Percentiles rank a stretch among this genome's conserved stretches.
Evolutionary conservation across 2,797 vertebrate genomes (phyloP).

Genomic region (Lithobates sylvaticus): DNA sequence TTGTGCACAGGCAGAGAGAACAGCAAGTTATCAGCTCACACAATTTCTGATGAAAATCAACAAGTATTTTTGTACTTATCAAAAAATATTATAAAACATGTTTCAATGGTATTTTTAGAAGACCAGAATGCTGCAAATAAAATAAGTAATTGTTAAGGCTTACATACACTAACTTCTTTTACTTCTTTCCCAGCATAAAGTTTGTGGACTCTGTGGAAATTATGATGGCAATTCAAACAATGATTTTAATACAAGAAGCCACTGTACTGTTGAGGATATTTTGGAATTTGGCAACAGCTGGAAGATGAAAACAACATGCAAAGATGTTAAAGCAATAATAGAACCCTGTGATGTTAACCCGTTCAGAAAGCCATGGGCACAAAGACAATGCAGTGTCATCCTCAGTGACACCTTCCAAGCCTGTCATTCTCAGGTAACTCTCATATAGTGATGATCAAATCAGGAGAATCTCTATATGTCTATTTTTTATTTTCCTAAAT

Average conservation of each 20-base stretch:
- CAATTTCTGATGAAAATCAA: too few relatives aligned
- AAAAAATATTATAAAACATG: too few relatives aligned
- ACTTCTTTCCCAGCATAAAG: conserved; percentile 66
- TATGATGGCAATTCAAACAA: conserved; percentile 76
- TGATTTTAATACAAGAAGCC: conserved; percentile 79
- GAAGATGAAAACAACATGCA: conserved; percentile 77
- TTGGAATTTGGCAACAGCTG: conserved; percentile 82
- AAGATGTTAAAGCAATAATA: conserved; percentile 66
- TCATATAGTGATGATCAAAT: too few relatives aligned
- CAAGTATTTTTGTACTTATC: too few relatives aligned
- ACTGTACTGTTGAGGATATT: conserved; percentile 70
- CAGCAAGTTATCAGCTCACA: too few relatives aligned
- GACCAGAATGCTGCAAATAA: too few relatives aligned
- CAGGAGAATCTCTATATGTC: too few relatives aligned
- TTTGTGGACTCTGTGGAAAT: conserved; percentile 80
- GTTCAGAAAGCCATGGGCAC: conserved; percentile 78
- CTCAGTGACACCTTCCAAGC: conserved; percentile 68
- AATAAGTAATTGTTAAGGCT: too few relatives aligned
- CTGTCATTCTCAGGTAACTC: conserved; percentile 76
- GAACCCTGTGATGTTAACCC: conserved; percentile 76
- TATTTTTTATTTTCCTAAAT: too few relatives aligned
- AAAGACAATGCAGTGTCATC: conserved; percentile 79
- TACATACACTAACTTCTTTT: too few relatives aligned
- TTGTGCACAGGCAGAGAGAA: too few relatives aligned
- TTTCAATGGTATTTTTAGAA: too few relatives aligned